Evolutionary conservation across 2,888 invertebrate species (phyloP).

Genomic region (Scelioninae gen. 2): DNA sequence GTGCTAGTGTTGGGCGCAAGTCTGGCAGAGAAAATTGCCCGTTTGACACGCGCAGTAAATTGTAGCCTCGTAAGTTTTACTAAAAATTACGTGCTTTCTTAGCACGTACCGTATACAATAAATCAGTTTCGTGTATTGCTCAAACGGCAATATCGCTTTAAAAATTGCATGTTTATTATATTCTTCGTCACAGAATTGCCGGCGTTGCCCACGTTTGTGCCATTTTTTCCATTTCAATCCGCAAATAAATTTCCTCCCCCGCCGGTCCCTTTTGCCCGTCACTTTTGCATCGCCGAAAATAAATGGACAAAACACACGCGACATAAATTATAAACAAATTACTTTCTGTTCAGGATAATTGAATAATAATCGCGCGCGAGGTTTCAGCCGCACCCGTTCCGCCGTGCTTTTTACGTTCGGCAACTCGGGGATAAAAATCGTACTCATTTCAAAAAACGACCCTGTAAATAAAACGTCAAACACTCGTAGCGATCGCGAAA

Average conservation of each 20-base stretch:
- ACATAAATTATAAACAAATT: too few species aligned
- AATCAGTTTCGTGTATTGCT: slow-evolving; percentile 57
- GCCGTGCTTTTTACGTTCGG: too few species aligned
- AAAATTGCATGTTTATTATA: slow-evolving; percentile 54
- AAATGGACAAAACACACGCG: too few species aligned
- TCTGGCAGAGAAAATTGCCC: slow-evolving; percentile 59
- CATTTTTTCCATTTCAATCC: slow-evolving; percentile 18
- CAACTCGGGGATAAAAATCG: too few species aligned
- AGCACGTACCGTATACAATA: slow-evolving; percentile 58
- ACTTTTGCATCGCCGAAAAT: too few species aligned
- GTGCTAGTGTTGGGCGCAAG: slow-evolving; percentile 57
- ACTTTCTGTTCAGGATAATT: too few species aligned
- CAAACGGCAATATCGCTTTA: slow-evolving; percentile 42
- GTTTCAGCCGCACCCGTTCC: too few species aligned
- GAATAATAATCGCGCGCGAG: too few species aligned
- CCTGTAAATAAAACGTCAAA: too few species aligned
- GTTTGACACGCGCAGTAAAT: slow-evolving; percentile 61
- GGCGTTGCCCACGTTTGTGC: slow-evolving; percentile 12
- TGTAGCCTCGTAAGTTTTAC: slow-evolving; percentile 61
- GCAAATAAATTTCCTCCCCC: slow-evolving; percentile 9
- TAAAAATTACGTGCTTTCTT: slow-evolving; percentile 62
- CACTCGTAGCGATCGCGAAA: not conserved
- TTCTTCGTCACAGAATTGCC: slow-evolving; percentile 3
- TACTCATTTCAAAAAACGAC: too few species aligned
- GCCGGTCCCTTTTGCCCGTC: too few species aligned